Percentiles rank a stretch among this genome's conserved stretches.
Conservation (phyloP, 2,797 vertebrate species). For the Sebastes wilsoni region DNA sequence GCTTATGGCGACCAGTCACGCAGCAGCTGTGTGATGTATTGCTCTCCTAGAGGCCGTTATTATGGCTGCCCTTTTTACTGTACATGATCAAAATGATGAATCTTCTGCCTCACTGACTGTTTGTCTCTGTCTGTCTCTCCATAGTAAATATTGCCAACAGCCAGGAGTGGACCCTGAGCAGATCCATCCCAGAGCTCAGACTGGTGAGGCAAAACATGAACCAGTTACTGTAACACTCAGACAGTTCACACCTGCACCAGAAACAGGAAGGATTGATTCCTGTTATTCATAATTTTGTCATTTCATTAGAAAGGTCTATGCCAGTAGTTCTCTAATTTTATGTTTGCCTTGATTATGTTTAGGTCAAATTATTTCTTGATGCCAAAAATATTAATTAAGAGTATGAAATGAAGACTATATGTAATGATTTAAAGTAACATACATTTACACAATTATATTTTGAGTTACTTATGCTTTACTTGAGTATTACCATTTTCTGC, state of each 20-base stretch:
- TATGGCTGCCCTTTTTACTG: slow-evolving; percentile 21
- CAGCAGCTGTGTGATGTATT: slow-evolving; percentile 41
- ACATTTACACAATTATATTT: background rate
- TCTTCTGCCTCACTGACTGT: slow-evolving; percentile 35
- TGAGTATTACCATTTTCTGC: background rate
- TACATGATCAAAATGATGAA: slow-evolving; percentile 28
- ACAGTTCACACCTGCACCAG: background rate
- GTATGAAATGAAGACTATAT: background rate
- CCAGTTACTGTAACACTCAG: too few relatives aligned
- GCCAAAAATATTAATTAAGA: background rate
- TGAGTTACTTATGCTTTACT: background rate
- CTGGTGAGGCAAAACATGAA: slow-evolving; percentile 84
- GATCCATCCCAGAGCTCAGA: slow-evolving; percentile 91
- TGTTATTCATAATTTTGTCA: background rate
- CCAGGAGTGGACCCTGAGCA: slow-evolving; percentile 95
- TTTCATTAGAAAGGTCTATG: background rate
- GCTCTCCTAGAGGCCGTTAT: slow-evolving; percentile 6
- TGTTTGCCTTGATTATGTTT: background rate
- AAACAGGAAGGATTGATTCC: background rate
- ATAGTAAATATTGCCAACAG: slow-evolving; percentile 92
- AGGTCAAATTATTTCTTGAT: background rate
- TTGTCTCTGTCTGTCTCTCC: slow-evolving; percentile 35
- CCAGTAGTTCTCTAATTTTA: background rate
- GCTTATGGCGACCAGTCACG: background rate
- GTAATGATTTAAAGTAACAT: background rate